Evolutionary conservation across 2,888 invertebrate genomes (phyloP).

Genomic region (Orthonychiurus folsomi): DNA sequence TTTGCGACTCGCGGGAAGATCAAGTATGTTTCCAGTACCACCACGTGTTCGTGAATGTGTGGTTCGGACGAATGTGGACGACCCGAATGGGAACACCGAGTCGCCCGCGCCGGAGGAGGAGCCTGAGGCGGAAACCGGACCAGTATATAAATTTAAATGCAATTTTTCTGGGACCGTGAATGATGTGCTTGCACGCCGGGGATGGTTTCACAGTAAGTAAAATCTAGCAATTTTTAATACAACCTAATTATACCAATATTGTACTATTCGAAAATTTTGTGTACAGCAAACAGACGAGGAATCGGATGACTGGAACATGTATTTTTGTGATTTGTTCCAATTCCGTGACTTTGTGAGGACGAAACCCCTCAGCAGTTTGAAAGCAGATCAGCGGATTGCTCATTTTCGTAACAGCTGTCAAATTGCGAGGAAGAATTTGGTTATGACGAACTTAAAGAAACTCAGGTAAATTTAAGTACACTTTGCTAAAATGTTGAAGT

Average conservation of each 20-base stretch:
- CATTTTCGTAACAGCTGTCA: conserved; percentile 56
- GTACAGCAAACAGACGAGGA: conserved; percentile 37
- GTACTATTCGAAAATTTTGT: no score
- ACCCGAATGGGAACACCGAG: no score
- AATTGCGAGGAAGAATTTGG: conserved; percentile 53
- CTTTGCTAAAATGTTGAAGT: neutral
- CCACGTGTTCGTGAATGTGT: no score
- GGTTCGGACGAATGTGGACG: no score
- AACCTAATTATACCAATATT: neutral
- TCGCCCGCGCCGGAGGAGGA: neutral
- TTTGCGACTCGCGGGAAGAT: no score
- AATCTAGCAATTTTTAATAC: conserved; percentile 22
- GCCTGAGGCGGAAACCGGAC: neutral
- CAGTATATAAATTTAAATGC: conserved; percentile 30
- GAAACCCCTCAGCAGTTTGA: conserved; percentile 42
- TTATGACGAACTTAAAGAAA: conserved; percentile 51
- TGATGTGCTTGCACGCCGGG: conserved; percentile 33
- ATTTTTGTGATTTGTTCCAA: conserved; percentile 54
- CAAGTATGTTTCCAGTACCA: no score
- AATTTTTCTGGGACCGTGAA: conserved; percentile 35
- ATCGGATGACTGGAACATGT: conserved; percentile 51
- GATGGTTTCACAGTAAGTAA: no score
- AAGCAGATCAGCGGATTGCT: conserved; percentile 50
- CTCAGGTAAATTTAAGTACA: conserved; percentile 39
- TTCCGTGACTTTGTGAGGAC: conserved; percentile 47